Evolutionary conservation across 2,113 vertebrate genomes (phyloP), one percentile per base, ranked within the genome.

Genomic region (Dicrurus megarhynchus): DNA sequence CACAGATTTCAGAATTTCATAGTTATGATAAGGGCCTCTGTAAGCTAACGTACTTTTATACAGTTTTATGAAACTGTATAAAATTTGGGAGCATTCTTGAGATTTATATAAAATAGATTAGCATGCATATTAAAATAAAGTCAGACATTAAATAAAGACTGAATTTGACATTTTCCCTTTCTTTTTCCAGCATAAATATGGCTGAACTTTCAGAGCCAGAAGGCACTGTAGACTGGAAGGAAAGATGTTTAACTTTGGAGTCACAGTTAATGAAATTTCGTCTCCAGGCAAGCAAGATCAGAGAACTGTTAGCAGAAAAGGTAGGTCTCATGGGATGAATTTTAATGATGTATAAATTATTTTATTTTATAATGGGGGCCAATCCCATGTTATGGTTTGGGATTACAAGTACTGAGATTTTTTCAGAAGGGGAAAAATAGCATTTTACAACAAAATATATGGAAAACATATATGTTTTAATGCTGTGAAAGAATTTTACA

Each of bases 231-330:
- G 98, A 99, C 94, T 99, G 99, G 99, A 99, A 99, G 96, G 99
- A 99, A 96, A 98, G 99, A 96, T 99, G 99, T 44, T 84, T 99
- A 88, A 98, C 98, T 93, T 96, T 99, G 97, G 99, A 99, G 97
- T 98, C 98, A 21, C 99, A 99, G 95, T 98, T 99, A 71, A 98
- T 99, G 97, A 99, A 99, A 95, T 99, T 99, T 96, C 98, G 99
- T 92, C 98, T 99, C 93, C 99, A 99, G 96, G 99, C 99, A 94
- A 98, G 99, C 97, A 99, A 99, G 97, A 99, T 99, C 84, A 98
- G 99, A 93, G 99, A 99, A 68, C 97, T 99, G 71, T 98, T 99
- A 52, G 99, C 99, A 63, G 99, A 99, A 94, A 99, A 99, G 99
- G 99, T 99, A 93, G 77, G 98, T 91, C 73, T 89, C 67, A 4